Evolutionary conservation across 92 coral and sea anemone genomes (phyloP).

Genomic region (Nematostella vectensis): DNA sequence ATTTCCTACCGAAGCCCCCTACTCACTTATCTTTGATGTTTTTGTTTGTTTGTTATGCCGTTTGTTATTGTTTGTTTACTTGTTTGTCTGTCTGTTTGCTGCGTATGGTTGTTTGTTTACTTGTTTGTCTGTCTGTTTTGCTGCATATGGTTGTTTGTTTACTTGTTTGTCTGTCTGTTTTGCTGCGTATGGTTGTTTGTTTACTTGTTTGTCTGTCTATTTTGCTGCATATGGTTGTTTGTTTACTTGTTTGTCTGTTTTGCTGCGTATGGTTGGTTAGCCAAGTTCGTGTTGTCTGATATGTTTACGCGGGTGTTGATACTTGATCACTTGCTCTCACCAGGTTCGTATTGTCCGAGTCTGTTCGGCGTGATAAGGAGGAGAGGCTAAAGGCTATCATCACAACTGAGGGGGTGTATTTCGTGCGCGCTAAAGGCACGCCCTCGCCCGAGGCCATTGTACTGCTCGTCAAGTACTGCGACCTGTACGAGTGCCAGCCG

Average conservation of each 20-base stretch:
- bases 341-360: constrained; percentile 88
- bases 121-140: neutral
- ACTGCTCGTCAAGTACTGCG: constrained; percentile 72
- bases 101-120: too few relatives aligned
- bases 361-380: constrained; percentile 90
- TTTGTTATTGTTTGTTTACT: too few relatives aligned
- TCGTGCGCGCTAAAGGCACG: constrained; percentile 88
- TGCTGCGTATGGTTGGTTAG: neutral
- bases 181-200: neutral
- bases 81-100: too few relatives aligned
- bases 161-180: neutral
- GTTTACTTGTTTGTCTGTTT: neutral
- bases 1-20: too few relatives aligned
- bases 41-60: too few relatives aligned
- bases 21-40: too few relatives aligned
- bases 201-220: neutral
- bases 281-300: neutral
- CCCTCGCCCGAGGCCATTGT: constrained; percentile 98
- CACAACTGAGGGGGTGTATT: constrained; percentile 90
- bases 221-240: neutral
- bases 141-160: neutral
- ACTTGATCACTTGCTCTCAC: neutral
- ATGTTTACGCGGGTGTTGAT: neutral
- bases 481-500: constrained; percentile 89
- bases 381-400: constrained; percentile 87